These are phyloP conservation scores for Drosophila ustulata DNA, from an alignment of 2,888 invertebrate genomes.

Conservation along the genomic window DNA sequence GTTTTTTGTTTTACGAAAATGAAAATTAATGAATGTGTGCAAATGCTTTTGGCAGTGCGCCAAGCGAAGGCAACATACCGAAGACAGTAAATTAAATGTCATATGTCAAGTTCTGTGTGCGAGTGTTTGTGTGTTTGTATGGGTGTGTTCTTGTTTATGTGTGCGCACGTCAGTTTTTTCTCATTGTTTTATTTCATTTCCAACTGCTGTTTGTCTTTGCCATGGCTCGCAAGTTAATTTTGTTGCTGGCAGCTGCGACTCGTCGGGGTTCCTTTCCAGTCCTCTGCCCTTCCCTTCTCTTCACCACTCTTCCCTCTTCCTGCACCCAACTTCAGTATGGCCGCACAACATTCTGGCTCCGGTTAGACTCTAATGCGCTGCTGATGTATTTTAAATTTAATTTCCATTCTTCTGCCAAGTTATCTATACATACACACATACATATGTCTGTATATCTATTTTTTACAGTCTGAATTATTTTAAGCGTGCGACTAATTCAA, in stretches of 20 bases:
- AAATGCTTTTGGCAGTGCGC: slow-evolving; percentile 77
- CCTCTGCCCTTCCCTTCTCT: not conserved
- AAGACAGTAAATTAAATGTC: slow-evolving; percentile 81
- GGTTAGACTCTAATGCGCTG: slow-evolving; percentile 32
- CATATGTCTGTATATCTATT: not conserved
- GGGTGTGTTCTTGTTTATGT: slow-evolving; percentile 35
- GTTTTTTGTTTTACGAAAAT: slow-evolving; percentile 62
- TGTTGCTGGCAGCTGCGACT: slow-evolving; percentile 48
- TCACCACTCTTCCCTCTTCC: not conserved
- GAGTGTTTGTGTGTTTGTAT: slow-evolving; percentile 10
- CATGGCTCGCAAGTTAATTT: slow-evolving; percentile 74
- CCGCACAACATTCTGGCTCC: slow-evolving; percentile 7
- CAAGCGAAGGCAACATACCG: slow-evolving; percentile 67
- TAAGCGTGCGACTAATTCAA: slow-evolving; percentile 55
- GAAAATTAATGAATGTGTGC: slow-evolving; percentile 79
- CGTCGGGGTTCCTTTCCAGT: not conserved
- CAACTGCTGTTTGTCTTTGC: slow-evolving; percentile 72
- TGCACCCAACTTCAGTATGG: not conserved
- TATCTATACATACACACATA: slow-evolving; percentile 10
- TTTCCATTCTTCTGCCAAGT: slow-evolving; percentile 20
- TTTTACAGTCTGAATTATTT: slow-evolving; percentile 15
- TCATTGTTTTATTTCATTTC: slow-evolving; percentile 64
- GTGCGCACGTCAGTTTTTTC: slow-evolving; percentile 35
- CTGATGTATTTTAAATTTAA: slow-evolving; percentile 42
- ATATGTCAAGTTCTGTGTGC: slow-evolving; percentile 71